A percentile compares a stretch with the other conserved stretches of the same genome.
Evolutionary conservation across 2,888 invertebrate species (phyloP).

Genomic region (Epicampocera succincta): DNA sequence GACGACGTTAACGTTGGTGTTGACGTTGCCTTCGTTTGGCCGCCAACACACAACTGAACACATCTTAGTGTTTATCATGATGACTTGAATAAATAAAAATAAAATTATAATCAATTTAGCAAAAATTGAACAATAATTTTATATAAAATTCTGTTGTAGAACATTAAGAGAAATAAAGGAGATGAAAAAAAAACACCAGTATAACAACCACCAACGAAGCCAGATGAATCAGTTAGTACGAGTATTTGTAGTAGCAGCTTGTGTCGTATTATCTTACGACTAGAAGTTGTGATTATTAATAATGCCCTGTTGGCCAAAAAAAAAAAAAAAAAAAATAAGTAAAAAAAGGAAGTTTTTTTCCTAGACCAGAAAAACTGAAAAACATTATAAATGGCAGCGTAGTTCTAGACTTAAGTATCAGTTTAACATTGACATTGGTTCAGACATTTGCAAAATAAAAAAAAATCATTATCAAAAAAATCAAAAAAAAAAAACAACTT

Average conservation of each 20-base stretch:
- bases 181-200: not conserved
- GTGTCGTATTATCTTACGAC: conserved; percentile 12
- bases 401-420: conserved; percentile 77
- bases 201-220: not conserved
- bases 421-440: conserved; percentile 80
- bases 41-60: not conserved
- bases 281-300: conserved; percentile 51
- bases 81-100: conserved; percentile 42
- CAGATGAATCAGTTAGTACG: conserved; percentile 6
- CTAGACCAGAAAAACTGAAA: conserved; percentile 55
- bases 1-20: too few relatives aligned
- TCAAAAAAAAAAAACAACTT: conserved; percentile 3
- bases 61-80: conserved; percentile 13
- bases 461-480: conserved; percentile 46
- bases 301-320: conserved; percentile 53
- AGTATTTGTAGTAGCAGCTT: conserved; percentile 9
- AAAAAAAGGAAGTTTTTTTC: conserved; percentile 31
- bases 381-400: conserved; percentile 79
- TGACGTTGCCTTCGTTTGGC: not conserved
- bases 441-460: conserved; percentile 75
- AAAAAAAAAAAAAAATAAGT: conserved; percentile 42
- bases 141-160: conserved; percentile 4
- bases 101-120: conserved; percentile 43
- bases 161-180: conserved; percentile 9
- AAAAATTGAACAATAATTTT: conserved; percentile 28